These are phyloP conservation scores for Tetramorium parvispinum DNA, from an alignment of 1,140 invertebrate genomes.

Conservation along the genomic window DNA sequence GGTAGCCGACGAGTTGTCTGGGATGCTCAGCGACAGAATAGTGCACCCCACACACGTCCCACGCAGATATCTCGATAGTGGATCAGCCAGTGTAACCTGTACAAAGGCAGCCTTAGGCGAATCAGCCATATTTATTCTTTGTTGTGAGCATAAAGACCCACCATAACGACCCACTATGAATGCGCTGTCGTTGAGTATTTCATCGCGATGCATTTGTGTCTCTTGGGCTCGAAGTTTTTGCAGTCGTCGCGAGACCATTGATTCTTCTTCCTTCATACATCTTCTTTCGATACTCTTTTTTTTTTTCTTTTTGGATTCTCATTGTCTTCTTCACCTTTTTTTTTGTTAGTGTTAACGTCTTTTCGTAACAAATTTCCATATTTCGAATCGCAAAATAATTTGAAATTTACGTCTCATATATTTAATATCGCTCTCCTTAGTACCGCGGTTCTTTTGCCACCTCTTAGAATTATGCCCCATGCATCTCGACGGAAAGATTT, in stretches of 20 bases:
- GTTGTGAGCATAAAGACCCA: constrained; percentile 80
- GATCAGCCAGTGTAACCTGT: constrained; percentile 78
- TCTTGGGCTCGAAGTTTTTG: constrained; percentile 75
- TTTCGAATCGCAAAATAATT: background rate
- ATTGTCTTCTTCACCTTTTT: background rate
- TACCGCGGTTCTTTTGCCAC: background rate
- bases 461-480: background rate
- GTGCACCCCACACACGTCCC: constrained; percentile 62
- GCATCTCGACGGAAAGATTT: background rate
- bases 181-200: constrained; percentile 79
- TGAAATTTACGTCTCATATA: background rate
- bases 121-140: constrained; percentile 82
- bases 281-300: background rate
- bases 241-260: constrained; percentile 75
- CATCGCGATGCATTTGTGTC: constrained; percentile 79
- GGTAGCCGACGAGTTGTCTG: constrained; percentile 45
- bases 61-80: constrained; percentile 79
- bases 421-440: background rate
- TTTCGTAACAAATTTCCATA: background rate
- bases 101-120: constrained; percentile 79
- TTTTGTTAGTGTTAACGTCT: background rate
- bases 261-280: constrained; percentile 42
- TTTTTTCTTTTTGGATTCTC: background rate
- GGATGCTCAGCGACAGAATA: constrained; percentile 8
- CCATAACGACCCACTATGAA: constrained; percentile 77